A percentile compares a stretch with the other conserved stretches of the same genome.
phyloP scores from a whole-genome alignment of 2,113 vertebrate genomes.

The Speoplatyrhinus poulsoni region DNA sequence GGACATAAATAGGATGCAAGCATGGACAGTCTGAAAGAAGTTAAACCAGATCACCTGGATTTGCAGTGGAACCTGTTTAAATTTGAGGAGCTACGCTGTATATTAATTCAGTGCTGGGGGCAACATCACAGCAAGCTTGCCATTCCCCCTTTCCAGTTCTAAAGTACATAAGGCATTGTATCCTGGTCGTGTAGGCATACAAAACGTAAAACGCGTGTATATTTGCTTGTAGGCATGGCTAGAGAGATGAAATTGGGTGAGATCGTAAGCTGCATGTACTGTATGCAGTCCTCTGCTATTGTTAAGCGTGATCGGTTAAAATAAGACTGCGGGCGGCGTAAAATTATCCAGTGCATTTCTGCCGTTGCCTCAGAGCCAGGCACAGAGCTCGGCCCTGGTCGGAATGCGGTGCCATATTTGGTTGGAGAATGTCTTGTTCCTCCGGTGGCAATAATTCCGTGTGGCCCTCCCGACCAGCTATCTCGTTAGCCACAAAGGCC shows the following conservation, averaged over 20 bases:
- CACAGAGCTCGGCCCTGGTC: constrained; percentile 33
- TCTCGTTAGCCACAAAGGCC: not conserved
- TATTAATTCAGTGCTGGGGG: constrained; percentile 27
- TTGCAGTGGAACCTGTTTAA: constrained; percentile 30
- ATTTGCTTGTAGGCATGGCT: not conserved
- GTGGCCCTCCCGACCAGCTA: constrained; percentile 12
- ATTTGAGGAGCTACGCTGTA: constrained; percentile 2
- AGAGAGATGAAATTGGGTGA: constrained; percentile 7
- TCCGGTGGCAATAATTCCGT: constrained; percentile 37
- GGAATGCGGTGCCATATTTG: constrained; percentile 54
- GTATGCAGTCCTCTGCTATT: constrained; percentile 23
- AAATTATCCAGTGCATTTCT: constrained; percentile 53
- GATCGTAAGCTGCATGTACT: constrained; percentile 26
- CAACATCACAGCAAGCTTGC: not conserved
- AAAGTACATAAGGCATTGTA: constrained; percentile 5
- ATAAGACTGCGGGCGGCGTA: constrained; percentile 57
- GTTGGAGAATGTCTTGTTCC: constrained; percentile 42
- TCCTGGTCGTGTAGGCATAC: not conserved
- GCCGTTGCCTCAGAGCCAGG: constrained; percentile 25
- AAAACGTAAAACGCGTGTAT: constrained; percentile 40
- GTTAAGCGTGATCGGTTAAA: constrained; percentile 31
- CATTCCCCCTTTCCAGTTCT: constrained; percentile 3
- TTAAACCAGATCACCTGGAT: constrained; percentile 40
- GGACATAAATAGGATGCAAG: constrained; percentile 8
- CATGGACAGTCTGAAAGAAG: constrained; percentile 29